Base-by-base conservation (phyloP, 2,888 invertebrate genomes). In the Folsomia candida region DNA sequence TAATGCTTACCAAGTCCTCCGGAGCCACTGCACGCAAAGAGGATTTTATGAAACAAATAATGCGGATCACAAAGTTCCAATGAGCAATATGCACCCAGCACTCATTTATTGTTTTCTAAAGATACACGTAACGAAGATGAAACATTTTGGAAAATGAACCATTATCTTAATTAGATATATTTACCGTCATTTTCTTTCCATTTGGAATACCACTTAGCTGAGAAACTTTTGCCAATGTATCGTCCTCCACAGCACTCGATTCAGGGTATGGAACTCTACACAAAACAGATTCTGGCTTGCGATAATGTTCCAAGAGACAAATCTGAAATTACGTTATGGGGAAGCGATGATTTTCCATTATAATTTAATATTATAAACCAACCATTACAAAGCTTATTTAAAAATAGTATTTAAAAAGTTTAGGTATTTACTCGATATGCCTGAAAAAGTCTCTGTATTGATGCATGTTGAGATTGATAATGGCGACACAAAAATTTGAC, bases 231-330 rank as follows among this genome's bases (percentile, higher is more conserved):
- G 37, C 37, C 4, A 37, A 37, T 14, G 6, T 4, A 9, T 37
- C 37, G 14, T 37, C 37, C 14, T 4, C 4, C 6, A 14, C 4
- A 37, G 4, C 6, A 37, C 14, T 14, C 37, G 37, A 14, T 37
- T 37, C 6, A 9, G 37, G 4, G 37, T 4, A 14, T 37, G 54
- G 54, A 54, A 20, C 54, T 18, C 22, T 54, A 51, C 78, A 76
- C 11, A 78, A 70, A 0, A 76, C 22, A 1, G 78, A 73, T 58
- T 71, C 70, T 2, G 73, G 65, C 11, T 64, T 65, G 14, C 73
- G 68, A 54, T 73, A 79, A 67, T 78, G 77, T 6, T 75, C 73
- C 4, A 76, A 18, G 29, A 79, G 37, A 63, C 79, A 79, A 24
- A 76, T 64, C 79, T n/a, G n/a, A n/a, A n/a, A n/a, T n/a, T 79